Conservation (phyloP, 2,113 vertebrate species). For the Phoenicopterus ruber region DNA sequence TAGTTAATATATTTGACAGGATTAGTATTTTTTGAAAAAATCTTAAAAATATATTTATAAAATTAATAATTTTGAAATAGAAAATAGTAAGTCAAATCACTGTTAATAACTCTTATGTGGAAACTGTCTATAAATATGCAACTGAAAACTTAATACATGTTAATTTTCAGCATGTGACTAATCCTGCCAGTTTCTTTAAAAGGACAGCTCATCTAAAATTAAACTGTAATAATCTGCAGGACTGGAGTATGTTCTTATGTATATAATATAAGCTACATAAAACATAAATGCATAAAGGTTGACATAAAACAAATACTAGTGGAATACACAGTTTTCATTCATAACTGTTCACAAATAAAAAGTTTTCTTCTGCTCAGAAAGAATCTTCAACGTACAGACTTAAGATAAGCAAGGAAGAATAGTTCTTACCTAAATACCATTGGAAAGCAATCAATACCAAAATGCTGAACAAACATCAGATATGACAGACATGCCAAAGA, state of each 20-base stretch:
- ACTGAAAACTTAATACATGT: background rate
- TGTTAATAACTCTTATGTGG: background rate
- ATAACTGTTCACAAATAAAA: background rate
- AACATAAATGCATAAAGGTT: background rate
- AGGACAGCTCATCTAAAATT: background rate
- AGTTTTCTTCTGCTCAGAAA: background rate
- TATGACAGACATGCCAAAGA: constrained; percentile 88
- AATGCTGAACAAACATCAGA: constrained; percentile 88
- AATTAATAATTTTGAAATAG: background rate
- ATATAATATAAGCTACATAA: background rate
- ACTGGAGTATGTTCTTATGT: background rate
- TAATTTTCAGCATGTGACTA: background rate
- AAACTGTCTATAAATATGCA: background rate
- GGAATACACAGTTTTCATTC: background rate
- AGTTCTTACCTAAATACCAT: constrained; percentile 84
- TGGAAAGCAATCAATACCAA: constrained; percentile 82
- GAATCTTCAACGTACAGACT: background rate
- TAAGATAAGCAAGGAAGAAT: background rate
- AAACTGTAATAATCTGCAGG: background rate
- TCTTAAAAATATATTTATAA: background rate
- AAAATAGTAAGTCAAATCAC: background rate
- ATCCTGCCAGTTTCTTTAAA: background rate
- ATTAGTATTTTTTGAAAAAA: background rate
- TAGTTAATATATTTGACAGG: background rate
- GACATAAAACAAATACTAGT: background rate